phyloP scores from a whole-genome alignment of 2,113 vertebrate genomes.

The Lucifuga dentata region DNA sequence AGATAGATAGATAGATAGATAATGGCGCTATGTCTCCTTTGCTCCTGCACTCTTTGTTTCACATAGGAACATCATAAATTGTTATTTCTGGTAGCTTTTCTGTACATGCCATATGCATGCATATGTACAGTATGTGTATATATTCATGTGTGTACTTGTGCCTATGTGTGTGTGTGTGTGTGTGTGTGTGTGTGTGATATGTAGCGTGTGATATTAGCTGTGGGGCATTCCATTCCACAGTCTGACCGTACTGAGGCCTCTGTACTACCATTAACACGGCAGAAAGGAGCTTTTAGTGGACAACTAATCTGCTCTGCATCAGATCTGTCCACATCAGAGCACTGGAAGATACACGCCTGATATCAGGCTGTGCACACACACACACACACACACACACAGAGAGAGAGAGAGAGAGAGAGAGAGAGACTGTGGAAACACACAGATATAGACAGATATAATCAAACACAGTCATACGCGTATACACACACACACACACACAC shows the following conservation, averaged over 20 bases:
- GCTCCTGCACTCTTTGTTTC: no score
- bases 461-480: constrained; percentile 12
- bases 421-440: constrained; percentile 8
- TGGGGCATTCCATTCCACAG: constrained; percentile 69
- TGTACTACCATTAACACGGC: constrained; percentile 67
- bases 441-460: neutral
- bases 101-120: no score
- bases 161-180: constrained; percentile 15
- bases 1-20: no score
- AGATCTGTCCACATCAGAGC: constrained; percentile 74
- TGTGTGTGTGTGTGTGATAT: no score
- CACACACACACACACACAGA: constrained; percentile 14
- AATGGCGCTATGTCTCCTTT: no score
- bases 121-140: no score
- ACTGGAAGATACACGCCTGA: constrained; percentile 67
- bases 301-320: constrained; percentile 79
- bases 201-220: constrained; percentile 64
- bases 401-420: constrained; percentile 5
- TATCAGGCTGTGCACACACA: constrained; percentile 45
- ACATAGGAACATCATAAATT: no score
- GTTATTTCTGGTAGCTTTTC: no score
- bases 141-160: no score
- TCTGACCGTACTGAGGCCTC: constrained; percentile 75
- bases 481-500: neutral
- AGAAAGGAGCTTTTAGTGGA: constrained; percentile 77